A percentile compares a stretch with the other conserved stretches of the same genome.
These are phyloP conservation scores for Nasalis larvatus DNA, from an alignment of 2,113 vertebrate genomes.

Conservation along the genomic window DNA sequence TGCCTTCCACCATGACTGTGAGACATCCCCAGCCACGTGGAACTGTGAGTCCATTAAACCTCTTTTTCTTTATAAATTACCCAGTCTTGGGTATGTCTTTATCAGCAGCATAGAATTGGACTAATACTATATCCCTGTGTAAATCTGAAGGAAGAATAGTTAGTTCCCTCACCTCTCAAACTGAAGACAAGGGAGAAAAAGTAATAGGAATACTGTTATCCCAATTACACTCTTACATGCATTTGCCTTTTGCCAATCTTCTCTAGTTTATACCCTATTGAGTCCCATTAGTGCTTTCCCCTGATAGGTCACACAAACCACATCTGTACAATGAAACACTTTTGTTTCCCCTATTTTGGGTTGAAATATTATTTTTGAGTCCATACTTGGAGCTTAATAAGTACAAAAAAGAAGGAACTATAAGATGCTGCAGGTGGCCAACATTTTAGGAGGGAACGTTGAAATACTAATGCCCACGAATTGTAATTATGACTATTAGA, in stretches of 20 bases:
- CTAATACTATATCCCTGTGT: neutral
- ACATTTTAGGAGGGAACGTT: neutral
- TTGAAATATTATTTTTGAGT: neutral
- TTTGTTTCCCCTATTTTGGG: neutral
- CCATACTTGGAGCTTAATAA: neutral
- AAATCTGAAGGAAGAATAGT: neutral
- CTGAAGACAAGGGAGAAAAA: neutral
- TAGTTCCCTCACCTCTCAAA: neutral
- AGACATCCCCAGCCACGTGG: too few relatives aligned
- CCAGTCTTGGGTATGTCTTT: too few relatives aligned
- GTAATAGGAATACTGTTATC: neutral
- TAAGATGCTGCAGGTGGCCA: neutral
- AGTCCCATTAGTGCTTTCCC: neutral
- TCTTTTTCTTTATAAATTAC: too few relatives aligned
- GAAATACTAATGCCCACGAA: neutral
- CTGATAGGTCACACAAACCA: neutral
- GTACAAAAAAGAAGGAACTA: neutral
- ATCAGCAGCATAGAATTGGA: too few relatives aligned
- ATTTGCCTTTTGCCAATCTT: neutral
- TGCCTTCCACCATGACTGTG: too few relatives aligned
- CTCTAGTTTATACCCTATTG: neutral
- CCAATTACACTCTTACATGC: too few relatives aligned
- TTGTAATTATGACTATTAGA: neutral
- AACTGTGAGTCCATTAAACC: too few relatives aligned
- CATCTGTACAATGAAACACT: rapidly evolving